Evolutionary conservation across 1,140 invertebrate genomes (phyloP).

Genomic region (Drosophila paulistorum): DNA sequence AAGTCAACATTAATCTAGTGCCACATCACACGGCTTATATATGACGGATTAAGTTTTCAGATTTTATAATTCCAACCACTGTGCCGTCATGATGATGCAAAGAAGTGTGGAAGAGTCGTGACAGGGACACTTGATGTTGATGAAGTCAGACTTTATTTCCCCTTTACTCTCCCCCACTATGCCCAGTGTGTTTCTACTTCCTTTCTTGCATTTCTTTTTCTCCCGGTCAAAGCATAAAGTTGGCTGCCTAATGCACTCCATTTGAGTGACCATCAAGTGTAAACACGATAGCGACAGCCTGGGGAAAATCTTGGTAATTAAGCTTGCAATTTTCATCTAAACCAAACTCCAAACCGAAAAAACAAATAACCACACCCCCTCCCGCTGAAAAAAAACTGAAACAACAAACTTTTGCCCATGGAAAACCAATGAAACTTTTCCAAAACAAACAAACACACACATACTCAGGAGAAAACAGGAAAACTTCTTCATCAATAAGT

Average conservation of each 20-base stretch:
- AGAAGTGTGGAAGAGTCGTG: background rate
- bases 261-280: conserved; percentile 22
- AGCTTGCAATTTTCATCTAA: conserved; percentile 33
- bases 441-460: conserved; percentile 14
- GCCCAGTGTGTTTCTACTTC: background rate
- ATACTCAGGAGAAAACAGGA: background rate
- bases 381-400: background rate
- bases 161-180: conserved; percentile 25
- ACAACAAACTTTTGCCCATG: conserved; percentile 24
- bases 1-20: too few relatives aligned
- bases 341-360: conserved; percentile 8
- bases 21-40: too few relatives aligned
- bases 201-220: background rate
- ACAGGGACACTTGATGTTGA: conserved; percentile 43
- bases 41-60: too few relatives aligned
- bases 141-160: conserved; percentile 38
- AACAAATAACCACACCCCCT: conserved; percentile 9
- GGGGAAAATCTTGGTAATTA: conserved; percentile 48
- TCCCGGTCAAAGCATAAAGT: background rate
- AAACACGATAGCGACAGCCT: conserved; percentile 18
- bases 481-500: conserved; percentile 32
- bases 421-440: conserved; percentile 13
- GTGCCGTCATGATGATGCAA: conserved; percentile 1
- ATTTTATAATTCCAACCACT: background rate
- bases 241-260: conserved; percentile 20